These are phyloP conservation scores for Natrix natrix DNA, from an alignment of 2,797 vertebrate species.

Conservation along the genomic window DNA sequence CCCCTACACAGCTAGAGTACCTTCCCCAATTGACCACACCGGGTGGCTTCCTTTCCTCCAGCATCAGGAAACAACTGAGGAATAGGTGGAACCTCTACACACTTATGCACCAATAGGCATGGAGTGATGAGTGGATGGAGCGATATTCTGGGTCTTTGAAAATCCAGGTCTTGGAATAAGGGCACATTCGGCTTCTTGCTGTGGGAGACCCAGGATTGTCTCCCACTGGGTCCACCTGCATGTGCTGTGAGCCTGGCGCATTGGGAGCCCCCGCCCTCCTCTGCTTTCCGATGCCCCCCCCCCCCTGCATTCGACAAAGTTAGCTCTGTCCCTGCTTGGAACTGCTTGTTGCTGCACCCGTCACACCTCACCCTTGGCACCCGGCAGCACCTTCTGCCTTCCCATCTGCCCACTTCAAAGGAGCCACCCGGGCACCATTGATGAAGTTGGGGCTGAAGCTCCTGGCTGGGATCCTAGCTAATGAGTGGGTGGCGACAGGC, in stretches of 20 bases:
- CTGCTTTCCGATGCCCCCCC: too few relatives aligned
- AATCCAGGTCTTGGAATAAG: neutral
- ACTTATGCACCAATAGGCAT: neutral
- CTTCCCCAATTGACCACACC: too few relatives aligned
- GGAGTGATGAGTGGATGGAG: rapidly evolving
- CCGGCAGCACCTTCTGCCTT: neutral
- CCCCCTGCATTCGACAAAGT: neutral
- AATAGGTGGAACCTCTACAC: neutral
- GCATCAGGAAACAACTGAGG: neutral
- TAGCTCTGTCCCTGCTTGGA: neutral
- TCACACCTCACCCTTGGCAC: neutral
- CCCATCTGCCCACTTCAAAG: neutral
- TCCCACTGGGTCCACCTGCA: neutral
- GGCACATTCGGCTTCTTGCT: neutral
- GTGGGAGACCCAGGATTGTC: neutral
- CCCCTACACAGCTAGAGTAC: neutral
- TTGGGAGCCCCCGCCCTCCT: neutral
- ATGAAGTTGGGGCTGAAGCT: neutral
- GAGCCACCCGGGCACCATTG: neutral
- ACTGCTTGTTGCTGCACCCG: neutral
- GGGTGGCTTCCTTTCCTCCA: neutral
- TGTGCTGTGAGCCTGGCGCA: neutral
- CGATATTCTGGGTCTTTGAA: neutral
- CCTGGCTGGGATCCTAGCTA: neutral
- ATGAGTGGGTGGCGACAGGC: neutral